phyloP scores from a whole-genome alignment of 2,113 vertebrate genomes.

The Notarius lentiginosus region DNA sequence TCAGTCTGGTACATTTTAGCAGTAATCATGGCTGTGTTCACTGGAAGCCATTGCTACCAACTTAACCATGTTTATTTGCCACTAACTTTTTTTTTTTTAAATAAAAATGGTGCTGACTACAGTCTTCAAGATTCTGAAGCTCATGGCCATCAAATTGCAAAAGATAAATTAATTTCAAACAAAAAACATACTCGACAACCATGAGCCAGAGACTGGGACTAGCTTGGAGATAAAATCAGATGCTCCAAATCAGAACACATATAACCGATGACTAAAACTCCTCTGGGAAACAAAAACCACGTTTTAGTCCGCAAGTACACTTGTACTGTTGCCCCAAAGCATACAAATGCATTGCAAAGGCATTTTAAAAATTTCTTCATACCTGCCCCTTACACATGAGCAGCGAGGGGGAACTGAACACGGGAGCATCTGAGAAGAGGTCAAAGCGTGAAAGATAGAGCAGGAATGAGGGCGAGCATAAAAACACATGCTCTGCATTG shows the following conservation, averaged over 20 bases:
- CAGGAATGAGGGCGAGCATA: neutral
- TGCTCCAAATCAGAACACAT: neutral
- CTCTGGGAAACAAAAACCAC: neutral
- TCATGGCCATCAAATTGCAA: neutral
- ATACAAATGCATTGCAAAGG: neutral
- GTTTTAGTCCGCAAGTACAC: neutral
- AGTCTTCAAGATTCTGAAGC: neutral
- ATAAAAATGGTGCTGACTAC: neutral
- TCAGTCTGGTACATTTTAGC: neutral
- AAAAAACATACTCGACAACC: neutral
- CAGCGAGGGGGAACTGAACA: neutral
- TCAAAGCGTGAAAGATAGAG: conserved; percentile 7
- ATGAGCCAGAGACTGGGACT: neutral
- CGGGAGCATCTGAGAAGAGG: neutral
- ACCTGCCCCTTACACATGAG: neutral
- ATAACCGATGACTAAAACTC: neutral
- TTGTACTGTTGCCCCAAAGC: neutral
- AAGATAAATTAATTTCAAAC: neutral
- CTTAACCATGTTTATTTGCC: neutral
- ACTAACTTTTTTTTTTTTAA: neutral
- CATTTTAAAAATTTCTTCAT: conserved; percentile 5
- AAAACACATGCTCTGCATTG: conserved; percentile 26
- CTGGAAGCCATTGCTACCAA: neutral
- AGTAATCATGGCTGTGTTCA: neutral
- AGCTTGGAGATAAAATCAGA: neutral